Evolutionary conservation across 2,888 invertebrate genomes (phyloP).

Genomic region (Osedax fenrisi): DNA sequence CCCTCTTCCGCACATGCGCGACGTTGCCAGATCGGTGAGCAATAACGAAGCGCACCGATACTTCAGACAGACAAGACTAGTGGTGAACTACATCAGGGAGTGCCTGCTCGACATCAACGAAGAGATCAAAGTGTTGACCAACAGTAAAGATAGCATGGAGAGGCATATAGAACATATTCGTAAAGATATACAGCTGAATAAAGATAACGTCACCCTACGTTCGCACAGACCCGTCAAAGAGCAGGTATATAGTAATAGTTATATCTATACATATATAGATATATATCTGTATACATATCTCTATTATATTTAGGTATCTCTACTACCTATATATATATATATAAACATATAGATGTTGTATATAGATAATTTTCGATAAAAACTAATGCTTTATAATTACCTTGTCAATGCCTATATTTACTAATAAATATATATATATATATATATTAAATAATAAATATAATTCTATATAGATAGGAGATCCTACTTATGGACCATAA

Average conservation of each 20-base stretch:
- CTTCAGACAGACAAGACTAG: slow-evolving; percentile 44
- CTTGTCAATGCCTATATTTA: too few species aligned
- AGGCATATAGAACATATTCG: slow-evolving; percentile 47
- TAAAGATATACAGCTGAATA: slow-evolving; percentile 48
- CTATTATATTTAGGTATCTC: neutral
- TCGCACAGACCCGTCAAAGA: slow-evolving; percentile 44
- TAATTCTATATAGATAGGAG: too few species aligned
- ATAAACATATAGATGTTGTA: neutral
- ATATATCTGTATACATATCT: slow-evolving; percentile 4
- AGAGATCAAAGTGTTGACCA: slow-evolving; percentile 47
- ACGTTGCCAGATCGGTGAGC: slow-evolving; percentile 46
- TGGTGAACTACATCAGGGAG: slow-evolving; percentile 47
- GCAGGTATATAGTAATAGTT: slow-evolving; percentile 39
- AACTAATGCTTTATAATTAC: too few species aligned
- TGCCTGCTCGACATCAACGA: slow-evolving; percentile 48
- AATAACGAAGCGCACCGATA: slow-evolving; percentile 49
- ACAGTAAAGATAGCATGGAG: slow-evolving; percentile 47
- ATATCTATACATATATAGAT: slow-evolving; percentile 5
- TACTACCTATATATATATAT: neutral
- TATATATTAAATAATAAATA: too few species aligned
- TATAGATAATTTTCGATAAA: too few species aligned
- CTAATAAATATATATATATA: too few species aligned
- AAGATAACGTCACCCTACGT: slow-evolving; percentile 44
- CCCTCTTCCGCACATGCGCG: slow-evolving; percentile 48
- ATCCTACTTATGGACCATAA: too few species aligned